Base-by-base conservation (phyloP, 2,888 invertebrate species). In the Athalia circularis region DNA sequence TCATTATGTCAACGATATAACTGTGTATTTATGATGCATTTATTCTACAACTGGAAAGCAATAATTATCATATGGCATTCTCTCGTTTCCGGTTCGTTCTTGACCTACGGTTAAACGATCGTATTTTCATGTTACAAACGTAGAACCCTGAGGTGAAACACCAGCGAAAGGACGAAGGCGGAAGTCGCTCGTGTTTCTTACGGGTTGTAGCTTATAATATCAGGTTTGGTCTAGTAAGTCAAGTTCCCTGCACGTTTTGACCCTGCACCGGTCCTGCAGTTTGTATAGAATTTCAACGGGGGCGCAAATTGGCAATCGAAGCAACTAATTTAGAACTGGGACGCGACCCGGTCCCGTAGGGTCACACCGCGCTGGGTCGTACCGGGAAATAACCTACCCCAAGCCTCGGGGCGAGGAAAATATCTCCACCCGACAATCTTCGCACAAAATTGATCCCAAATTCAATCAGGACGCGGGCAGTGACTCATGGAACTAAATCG, bases 401-500 rank as follows among this genome's bases (percentile, higher is more conserved):
- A 87, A 87, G 85, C 86, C 87, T 86, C 85, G 87, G 86, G 86
- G 87, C 85, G 47, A 78, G 80, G 77, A 64, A 72, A 84, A 79
- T 83, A 84, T 84, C 82, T 82, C 79, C 78, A 79, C 81, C 80
- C 74, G 50, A 75, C 75, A 75, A 75, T 75, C 75, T 75, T 75
- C 62, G 62, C 11, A 29, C 47, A 75, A 75, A 75, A 75, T 75
- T 15, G 75, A 75, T 75, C 75, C 54, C 75, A 62, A 62, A 75
- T 75, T 75, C 61, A 64, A 75, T 75, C 75, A 75, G 62, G 68
- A 15, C 15, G 43, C 11, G 15, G 45, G 59, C 13, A 72, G 52
- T 72, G 75, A 75, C 47, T 75, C 75, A 72, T 50, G 75, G 52
- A 47, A 72, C 59, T 50, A 59, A 59, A 57, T 72, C 52, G 59